Evolutionary conservation across 2,797 vertebrate species (phyloP).

Genomic region (Strix occidentalis): DNA sequence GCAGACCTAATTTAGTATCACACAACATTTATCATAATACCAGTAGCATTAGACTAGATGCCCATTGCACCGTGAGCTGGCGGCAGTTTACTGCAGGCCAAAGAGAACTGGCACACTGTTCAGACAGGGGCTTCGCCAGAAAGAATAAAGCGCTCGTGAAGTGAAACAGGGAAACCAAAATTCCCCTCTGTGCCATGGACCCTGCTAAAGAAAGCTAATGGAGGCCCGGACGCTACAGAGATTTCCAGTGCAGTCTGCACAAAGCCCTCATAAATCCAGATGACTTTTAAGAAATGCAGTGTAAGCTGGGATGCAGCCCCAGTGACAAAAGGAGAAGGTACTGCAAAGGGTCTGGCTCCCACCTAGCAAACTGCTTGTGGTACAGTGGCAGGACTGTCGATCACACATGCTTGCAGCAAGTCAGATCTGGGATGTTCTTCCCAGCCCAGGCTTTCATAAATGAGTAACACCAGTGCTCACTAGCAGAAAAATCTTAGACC

Average conservation of each 20-base stretch:
- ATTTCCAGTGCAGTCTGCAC: not conserved
- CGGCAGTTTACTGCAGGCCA: not conserved
- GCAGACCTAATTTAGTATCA: slow-evolving; percentile 44
- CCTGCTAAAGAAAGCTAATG: not conserved
- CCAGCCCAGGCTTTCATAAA: not conserved
- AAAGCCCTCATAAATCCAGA: not conserved
- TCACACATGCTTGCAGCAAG: not conserved
- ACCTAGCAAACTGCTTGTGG: not conserved
- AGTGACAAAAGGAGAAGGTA: not conserved
- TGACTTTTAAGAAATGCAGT: not conserved
- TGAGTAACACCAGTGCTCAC: not conserved
- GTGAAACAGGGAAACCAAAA: not conserved
- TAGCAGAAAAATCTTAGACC: not conserved
- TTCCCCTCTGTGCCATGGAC: not conserved
- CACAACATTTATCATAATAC: slow-evolving; percentile 45
- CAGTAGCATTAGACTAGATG: not conserved
- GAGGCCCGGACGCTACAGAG: not conserved
- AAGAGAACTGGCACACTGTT: not conserved
- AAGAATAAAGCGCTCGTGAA: not conserved
- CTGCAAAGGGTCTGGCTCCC: not conserved
- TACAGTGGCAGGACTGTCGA: not conserved
- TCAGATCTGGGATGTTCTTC: not conserved
- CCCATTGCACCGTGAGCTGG: not conserved
- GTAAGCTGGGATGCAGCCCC: not conserved
- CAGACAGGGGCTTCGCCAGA: not conserved